phyloP scores from a whole-genome alignment of 2,888 invertebrate genomes.

The Pachymerium ferrugineum region DNA sequence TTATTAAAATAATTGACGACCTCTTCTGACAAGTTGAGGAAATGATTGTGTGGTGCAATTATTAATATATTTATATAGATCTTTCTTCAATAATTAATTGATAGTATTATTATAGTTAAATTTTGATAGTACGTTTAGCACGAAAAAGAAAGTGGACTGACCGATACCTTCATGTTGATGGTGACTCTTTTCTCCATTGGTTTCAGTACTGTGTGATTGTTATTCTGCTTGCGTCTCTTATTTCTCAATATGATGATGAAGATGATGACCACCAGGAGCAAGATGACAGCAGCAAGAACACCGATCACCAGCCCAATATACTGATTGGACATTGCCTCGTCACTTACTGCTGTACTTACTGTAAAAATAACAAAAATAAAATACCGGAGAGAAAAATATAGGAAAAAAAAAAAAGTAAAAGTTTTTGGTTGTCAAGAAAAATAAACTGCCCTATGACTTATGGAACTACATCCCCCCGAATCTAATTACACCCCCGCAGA shows the following conservation, averaged over 20 bases:
- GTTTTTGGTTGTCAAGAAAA: background rate
- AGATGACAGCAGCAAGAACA: conserved; percentile 66
- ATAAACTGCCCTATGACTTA: conserved; percentile 5
- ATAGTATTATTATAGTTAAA: background rate
- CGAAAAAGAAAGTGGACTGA: conserved; percentile 30
- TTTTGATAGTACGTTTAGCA: conserved; percentile 27
- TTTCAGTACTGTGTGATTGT: conserved; percentile 43
- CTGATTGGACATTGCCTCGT: conserved; percentile 54
- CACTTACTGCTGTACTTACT: conserved; percentile 39
- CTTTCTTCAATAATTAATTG: background rate
- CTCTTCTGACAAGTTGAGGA: conserved; percentile 4
- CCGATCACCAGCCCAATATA: conserved; percentile 72
- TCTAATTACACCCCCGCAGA: conserved; percentile 23
- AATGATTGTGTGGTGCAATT: conserved; percentile 25
- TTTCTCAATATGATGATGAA: conserved; percentile 66
- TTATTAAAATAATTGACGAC: background rate
- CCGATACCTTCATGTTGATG: conserved; percentile 61
- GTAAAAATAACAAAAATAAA: conserved; percentile 30
- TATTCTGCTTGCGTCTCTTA: conserved; percentile 60
- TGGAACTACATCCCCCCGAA: background rate
- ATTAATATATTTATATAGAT: background rate
- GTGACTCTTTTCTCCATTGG: conserved; percentile 60
- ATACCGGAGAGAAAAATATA: background rate
- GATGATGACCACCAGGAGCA: conserved; percentile 65
- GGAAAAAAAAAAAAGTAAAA: background rate